Percentiles rank a stretch among this genome's conserved stretches.
These are phyloP conservation scores for Solenopsis fugax DNA, from an alignment of 1,140 invertebrate genomes.

Conservation along the genomic window DNA sequence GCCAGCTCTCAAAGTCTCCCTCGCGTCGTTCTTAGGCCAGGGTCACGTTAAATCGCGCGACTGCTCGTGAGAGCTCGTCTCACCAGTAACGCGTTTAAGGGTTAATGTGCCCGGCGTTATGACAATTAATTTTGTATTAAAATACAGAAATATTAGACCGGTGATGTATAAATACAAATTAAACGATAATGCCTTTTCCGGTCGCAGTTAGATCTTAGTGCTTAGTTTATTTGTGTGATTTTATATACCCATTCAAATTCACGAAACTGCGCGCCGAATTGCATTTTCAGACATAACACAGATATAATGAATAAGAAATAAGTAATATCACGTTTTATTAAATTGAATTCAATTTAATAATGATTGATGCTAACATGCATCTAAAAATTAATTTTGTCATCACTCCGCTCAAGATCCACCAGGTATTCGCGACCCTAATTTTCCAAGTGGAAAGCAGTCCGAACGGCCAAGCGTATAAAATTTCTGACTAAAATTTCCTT, in stretches of 20 bases:
- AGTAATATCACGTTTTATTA: too few relatives aligned
- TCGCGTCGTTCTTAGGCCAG: background rate
- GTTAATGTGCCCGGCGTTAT: constrained; percentile 64
- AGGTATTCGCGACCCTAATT: constrained; percentile 58
- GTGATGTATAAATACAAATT: too few relatives aligned
- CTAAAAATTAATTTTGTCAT: constrained; percentile 77
- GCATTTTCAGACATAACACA: too few relatives aligned
- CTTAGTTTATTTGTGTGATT: too few relatives aligned
- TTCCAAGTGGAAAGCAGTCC: constrained; percentile 16
- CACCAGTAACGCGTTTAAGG: constrained; percentile 63
- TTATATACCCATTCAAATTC: too few relatives aligned
- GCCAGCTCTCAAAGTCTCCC: background rate
- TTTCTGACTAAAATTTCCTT: background rate
- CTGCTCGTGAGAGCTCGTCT: constrained; percentile 28
- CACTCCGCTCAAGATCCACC: constrained; percentile 56
- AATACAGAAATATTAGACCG: too few relatives aligned
- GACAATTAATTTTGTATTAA: constrained; percentile 77
- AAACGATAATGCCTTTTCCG: too few relatives aligned
- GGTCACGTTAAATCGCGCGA: constrained; percentile 39
- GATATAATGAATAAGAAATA: too few relatives aligned
- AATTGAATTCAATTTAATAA: too few relatives aligned
- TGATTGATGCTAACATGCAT: too few relatives aligned
- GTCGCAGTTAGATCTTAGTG: too few relatives aligned
- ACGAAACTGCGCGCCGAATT: too few relatives aligned
- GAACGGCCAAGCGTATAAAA: background rate